Conservation (phyloP, 2,888 invertebrate species). For the Oxystoma pomonae region DNA sequence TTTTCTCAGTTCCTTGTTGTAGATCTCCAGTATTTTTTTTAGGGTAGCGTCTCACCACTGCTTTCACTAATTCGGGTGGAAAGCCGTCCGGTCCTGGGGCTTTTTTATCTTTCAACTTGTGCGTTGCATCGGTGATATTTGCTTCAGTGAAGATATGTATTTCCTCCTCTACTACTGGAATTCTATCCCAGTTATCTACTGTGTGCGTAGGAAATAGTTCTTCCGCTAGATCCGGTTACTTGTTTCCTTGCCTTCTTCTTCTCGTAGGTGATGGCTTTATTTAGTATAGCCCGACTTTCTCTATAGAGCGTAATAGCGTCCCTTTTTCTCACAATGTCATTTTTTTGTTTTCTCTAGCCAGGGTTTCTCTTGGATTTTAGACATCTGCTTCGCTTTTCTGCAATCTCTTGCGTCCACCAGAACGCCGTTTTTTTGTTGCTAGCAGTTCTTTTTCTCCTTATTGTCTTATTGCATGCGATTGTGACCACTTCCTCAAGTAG, state of each 20-base stretch:
- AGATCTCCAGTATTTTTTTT: slow-evolving; percentile 4
- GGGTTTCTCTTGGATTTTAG: neutral
- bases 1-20: slow-evolving; percentile 5
- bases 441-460: neutral
- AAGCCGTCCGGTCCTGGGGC: too few species aligned
- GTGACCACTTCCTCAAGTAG: neutral
- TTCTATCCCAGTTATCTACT: slow-evolving; percentile 6
- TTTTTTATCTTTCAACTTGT: too few species aligned
- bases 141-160: too few species aligned
- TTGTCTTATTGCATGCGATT: neutral
- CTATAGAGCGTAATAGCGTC: neutral
- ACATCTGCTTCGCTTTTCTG: too few species aligned
- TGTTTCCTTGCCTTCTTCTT: slow-evolving; percentile 12
- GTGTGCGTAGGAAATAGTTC: slow-evolving; percentile 11
- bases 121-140: too few species aligned
- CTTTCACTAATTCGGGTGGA: too few species aligned
- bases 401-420: too few species aligned
- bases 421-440: neutral
- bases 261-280: neutral
- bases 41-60: too few species aligned
- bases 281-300: neutral
- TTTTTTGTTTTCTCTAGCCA: too few species aligned
- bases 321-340: too few species aligned
- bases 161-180: neutral
- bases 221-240: too few species aligned